Percentiles rank a stretch among this genome's conserved stretches.
phyloP scores from a whole-genome alignment of 1,140 invertebrate species.

The Penaeus vannamei region DNA sequence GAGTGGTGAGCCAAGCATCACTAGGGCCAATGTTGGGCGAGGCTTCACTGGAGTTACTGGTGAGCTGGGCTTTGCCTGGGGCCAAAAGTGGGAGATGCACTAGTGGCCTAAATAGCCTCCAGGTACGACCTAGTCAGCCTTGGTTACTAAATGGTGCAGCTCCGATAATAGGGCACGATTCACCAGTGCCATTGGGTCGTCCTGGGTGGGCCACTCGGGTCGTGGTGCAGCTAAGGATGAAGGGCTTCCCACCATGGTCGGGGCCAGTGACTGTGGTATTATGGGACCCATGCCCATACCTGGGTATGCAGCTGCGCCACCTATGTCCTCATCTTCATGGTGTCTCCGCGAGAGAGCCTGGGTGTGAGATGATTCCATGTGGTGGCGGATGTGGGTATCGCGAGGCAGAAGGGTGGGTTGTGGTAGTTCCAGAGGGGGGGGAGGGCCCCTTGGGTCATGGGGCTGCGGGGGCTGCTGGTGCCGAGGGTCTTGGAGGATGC shows the following conservation, averaged over 20 bases:
- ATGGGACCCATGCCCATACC: constrained; percentile 59
- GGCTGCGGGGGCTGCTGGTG: constrained; percentile 58
- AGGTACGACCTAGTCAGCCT: constrained; percentile 57
- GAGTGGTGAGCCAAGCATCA: constrained; percentile 46
- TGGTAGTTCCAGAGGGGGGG: constrained; percentile 52
- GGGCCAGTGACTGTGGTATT: constrained; percentile 59
- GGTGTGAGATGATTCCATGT: constrained; percentile 44
- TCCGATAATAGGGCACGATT: constrained; percentile 60
- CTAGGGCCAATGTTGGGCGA: constrained; percentile 30
- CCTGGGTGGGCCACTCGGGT: constrained; percentile 61
- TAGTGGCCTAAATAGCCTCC: constrained; percentile 12
- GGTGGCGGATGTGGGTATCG: constrained; percentile 50
- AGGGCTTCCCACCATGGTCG: constrained; percentile 54
- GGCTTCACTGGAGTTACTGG: neutral
- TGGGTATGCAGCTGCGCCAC: constrained; percentile 53
- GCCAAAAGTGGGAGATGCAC: constrained; percentile 25
- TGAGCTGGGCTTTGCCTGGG: neutral
- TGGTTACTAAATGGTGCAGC: constrained; percentile 64
- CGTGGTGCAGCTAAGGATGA: constrained; percentile 43
- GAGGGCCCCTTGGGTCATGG: constrained; percentile 44
- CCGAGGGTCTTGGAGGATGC: constrained; percentile 66
- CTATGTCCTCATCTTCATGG: constrained; percentile 63
- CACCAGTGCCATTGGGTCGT: constrained; percentile 59
- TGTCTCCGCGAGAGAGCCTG: constrained; percentile 35
- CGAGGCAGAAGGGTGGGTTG: constrained; percentile 47